Base-by-base conservation (phyloP, 35 echinoderm and acorn worm species). In the Diadema setosum region DNA sequence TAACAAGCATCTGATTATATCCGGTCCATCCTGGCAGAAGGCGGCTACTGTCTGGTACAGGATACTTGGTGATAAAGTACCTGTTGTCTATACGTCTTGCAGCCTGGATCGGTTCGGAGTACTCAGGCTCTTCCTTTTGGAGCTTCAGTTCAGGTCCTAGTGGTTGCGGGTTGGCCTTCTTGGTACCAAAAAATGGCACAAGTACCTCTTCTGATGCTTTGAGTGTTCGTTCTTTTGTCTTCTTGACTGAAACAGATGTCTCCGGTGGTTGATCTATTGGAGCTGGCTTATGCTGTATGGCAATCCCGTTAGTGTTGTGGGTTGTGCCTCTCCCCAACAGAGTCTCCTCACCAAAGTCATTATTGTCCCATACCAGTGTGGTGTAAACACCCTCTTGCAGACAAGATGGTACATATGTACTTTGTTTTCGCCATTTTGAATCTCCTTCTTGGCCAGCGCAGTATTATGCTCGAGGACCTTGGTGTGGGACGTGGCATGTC, bases 331-430 rank as follows among this genome's bases (percentile, higher is more conserved):
- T 88, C 9, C 89, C 89, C 2, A 81, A 92, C 5, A 92, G 55
- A 8, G 93, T 91, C 65, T 96, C 89, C 33, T 96, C 94, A n/a
- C 46, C 48, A 8, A 96, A 89, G 49, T 96, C 94, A 46, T 74
- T 96, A 50, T 92, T 96, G 57, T 96, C 81, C 89, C 89, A 92
- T 11, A 95, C 65, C 0, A 91, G n/a, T 59, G 80, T 91, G 16
- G 85, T 84, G 56, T 25, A 63, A 36, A 36, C 48, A 15, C 74
- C 56, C 18, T 44, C 39, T 45, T 83, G 65, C 1, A 91, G 15
- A 23, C 20, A 30, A 1, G 61, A 33, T 56, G 83, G 93, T 7
- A n/a, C n/a, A n/a, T n/a, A n/a, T n/a, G n/a, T n/a, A 89, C 34
- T 11, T 42, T 24, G 21, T 3, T 46, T 49, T 40, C 83, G 14